These are phyloP conservation scores for Athripsodes cinereus DNA, from an alignment of 2,888 invertebrate species.

Conservation along the genomic window DNA sequence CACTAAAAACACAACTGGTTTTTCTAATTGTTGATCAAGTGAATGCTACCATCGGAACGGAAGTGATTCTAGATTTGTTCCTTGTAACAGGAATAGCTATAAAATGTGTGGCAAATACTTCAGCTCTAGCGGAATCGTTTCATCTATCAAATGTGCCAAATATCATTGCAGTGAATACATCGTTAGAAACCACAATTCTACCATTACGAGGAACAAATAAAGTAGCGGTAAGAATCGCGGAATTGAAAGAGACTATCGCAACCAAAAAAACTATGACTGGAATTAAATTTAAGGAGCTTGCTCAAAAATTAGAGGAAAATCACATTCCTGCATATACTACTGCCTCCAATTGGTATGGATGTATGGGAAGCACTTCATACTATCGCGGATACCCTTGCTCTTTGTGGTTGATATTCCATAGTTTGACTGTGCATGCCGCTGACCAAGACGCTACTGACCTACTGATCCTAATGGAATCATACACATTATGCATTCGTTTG, in stretches of 20 bases:
- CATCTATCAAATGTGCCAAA: constrained; percentile 50
- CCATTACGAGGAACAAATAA: constrained; percentile 41
- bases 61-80: constrained; percentile 62
- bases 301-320: constrained; percentile 48
- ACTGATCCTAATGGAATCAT: constrained; percentile 68
- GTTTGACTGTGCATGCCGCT: constrained; percentile 74
- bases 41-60: constrained; percentile 56
- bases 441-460: constrained; percentile 44
- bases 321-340: constrained; percentile 52
- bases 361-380: constrained; percentile 68
- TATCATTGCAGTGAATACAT: constrained; percentile 47
- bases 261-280: constrained; percentile 52
- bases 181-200: constrained; percentile 38
- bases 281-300: constrained; percentile 51
- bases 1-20: constrained; percentile 47
- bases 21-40: constrained; percentile 62
- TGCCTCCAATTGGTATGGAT: constrained; percentile 64
- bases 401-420: constrained; percentile 92
- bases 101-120: constrained; percentile 53
- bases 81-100: constrained; percentile 51
- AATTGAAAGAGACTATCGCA: constrained; percentile 52
- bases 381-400: constrained; percentile 90
- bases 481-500: constrained; percentile 78
- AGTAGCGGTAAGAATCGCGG: constrained; percentile 42
- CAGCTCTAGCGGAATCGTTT: constrained; percentile 44